phyloP scores from a whole-genome alignment of 2,797 vertebrate species.

The Hafferia zeledoni region DNA sequence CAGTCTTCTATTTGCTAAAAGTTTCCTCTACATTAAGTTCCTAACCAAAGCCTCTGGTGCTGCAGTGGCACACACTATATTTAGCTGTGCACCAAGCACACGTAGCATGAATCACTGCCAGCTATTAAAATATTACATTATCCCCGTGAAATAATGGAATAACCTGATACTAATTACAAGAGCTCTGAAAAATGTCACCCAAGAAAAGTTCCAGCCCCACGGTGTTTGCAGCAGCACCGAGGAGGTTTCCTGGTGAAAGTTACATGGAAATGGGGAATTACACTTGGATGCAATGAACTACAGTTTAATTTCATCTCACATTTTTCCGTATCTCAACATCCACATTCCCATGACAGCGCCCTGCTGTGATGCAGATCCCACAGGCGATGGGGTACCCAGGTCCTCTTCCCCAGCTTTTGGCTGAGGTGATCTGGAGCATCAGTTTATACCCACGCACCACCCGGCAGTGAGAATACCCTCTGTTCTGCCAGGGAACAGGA shows the following conservation, averaged over 20 bases:
- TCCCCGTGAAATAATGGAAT: conserved; percentile 54
- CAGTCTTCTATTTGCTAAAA: background rate
- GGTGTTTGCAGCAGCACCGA: background rate
- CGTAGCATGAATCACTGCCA: conserved; percentile 44
- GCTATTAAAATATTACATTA: conserved; percentile 61
- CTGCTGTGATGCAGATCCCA: background rate
- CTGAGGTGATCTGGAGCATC: background rate
- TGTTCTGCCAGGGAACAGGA: background rate
- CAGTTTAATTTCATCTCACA: background rate
- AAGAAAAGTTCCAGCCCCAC: background rate
- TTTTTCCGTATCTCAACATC: background rate
- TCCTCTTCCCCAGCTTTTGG: background rate
- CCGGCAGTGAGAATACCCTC: background rate
- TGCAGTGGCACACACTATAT: conserved; percentile 46
- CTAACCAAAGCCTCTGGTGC: background rate
- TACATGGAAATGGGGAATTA: background rate
- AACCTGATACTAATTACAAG: conserved; percentile 37
- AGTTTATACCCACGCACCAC: background rate
- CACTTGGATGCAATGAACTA: background rate
- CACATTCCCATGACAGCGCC: background rate
- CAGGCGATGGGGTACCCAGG: background rate
- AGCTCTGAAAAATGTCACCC: background rate
- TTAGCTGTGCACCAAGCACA: conserved; percentile 54
- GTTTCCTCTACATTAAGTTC: background rate
- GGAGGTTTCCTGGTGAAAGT: background rate